Evolutionary conservation across 2,113 vertebrate species (phyloP).

Genomic region (Phasianus colchicus): DNA sequence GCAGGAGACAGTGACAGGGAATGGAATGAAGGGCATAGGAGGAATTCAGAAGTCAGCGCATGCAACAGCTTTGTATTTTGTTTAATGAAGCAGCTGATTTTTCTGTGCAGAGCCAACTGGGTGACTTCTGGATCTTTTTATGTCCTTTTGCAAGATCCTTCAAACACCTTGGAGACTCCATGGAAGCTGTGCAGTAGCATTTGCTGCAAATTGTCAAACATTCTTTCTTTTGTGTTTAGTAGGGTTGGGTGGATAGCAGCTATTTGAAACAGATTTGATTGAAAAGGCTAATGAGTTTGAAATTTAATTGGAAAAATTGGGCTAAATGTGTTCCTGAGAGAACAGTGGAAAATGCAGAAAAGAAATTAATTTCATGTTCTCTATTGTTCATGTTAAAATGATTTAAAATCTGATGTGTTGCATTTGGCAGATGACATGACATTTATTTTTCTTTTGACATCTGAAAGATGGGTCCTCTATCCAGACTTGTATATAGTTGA

Average conservation of each 20-base stretch:
- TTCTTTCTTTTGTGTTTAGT: background rate
- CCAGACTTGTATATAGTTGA: background rate
- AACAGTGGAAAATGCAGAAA: background rate
- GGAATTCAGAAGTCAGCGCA: background rate
- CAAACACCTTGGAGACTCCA: background rate
- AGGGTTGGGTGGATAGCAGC: background rate
- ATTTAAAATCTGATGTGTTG: background rate
- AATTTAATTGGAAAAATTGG: background rate
- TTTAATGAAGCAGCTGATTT: constrained; percentile 5
- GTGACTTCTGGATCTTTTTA: background rate
- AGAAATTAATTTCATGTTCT: background rate
- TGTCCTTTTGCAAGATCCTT: background rate
- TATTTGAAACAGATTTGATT: background rate
- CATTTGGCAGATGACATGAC: background rate
- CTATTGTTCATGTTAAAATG: background rate
- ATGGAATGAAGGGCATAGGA: background rate
- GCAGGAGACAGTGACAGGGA: background rate
- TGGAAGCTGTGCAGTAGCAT: background rate
- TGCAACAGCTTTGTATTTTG: background rate
- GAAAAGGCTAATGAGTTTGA: background rate
- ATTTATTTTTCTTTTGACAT: background rate
- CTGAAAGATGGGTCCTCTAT: background rate
- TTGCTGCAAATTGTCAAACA: background rate
- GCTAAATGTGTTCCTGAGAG: background rate
- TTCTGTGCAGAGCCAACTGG: background rate